phyloP scores from a whole-genome alignment of 2,888 invertebrate species.

The Plutella xylostella region DNA sequence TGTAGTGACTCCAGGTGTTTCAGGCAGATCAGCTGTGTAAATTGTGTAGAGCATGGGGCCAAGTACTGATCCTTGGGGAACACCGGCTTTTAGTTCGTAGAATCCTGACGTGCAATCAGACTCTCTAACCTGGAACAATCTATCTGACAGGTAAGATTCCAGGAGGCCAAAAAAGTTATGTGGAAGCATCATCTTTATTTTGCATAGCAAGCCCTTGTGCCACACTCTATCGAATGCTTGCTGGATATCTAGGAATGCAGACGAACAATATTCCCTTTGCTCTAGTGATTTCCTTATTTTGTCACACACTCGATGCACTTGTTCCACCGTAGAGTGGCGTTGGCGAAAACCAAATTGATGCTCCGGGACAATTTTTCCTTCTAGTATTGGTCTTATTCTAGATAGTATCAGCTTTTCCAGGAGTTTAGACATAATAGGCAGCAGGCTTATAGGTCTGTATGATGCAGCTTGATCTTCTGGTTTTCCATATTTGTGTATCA shows the following conservation, averaged over 20 bases:
- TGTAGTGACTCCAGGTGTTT: too few species aligned
- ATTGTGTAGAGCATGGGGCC: constrained; percentile 6
- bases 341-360: constrained; percentile 13
- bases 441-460: constrained; percentile 3
- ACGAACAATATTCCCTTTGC: constrained; percentile 18
- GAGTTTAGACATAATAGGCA: constrained; percentile 3
- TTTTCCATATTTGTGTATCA: constrained; percentile 4
- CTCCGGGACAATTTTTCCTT: constrained; percentile 6
- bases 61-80: constrained; percentile 5
- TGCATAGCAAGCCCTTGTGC: constrained; percentile 18
- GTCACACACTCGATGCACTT: constrained; percentile 16
- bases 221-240: constrained; percentile 23
- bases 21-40: constrained; percentile 4
- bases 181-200: constrained; percentile 15
- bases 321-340: constrained; percentile 16
- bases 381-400: constrained; percentile 12
- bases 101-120: not conserved
- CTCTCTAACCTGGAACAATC: constrained; percentile 6
- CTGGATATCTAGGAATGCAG: constrained; percentile 18
- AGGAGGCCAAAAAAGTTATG: constrained; percentile 1
- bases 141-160: constrained; percentile 7
- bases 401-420: constrained; percentile 5
- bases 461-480: not conserved
- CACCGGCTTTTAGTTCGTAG: constrained; percentile 5
- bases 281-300: constrained; percentile 14